These are phyloP conservation scores for Ctenopoma kingsleyae DNA, from an alignment of 2,797 vertebrate genomes.

Conservation along the genomic window DNA sequence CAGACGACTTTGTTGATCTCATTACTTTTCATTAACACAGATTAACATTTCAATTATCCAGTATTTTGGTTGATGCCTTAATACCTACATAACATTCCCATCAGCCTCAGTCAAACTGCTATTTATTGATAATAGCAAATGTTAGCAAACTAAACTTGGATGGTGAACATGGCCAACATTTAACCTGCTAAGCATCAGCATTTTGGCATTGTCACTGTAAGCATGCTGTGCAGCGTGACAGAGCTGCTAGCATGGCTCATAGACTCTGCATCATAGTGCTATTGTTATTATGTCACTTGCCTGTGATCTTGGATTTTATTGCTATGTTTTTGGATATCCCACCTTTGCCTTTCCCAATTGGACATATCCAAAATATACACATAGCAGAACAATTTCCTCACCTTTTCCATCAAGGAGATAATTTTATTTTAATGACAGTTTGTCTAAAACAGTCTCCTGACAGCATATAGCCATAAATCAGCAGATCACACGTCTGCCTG, in stretches of 20 bases:
- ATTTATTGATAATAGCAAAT: not conserved
- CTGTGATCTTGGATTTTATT: conserved; percentile 2
- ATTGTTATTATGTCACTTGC: not conserved
- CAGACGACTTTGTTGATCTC: not conserved
- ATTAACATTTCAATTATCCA: not conserved
- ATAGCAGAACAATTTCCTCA: conserved; percentile 75
- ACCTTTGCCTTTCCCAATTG: conserved; percentile 46
- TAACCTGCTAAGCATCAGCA: not conserved
- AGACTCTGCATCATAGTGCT: not conserved
- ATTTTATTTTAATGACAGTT: conserved; percentile 97
- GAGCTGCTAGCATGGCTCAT: not conserved
- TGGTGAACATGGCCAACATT: not conserved
- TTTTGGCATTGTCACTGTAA: not conserved
- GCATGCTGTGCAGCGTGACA: not conserved
- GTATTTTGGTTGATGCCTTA: not conserved
- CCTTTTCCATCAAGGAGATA: conserved; percentile 89
- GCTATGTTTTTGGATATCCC: not conserved
- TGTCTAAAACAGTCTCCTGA: conserved; percentile 89
- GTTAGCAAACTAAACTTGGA: not conserved
- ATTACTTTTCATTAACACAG: not conserved
- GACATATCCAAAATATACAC: conserved; percentile 57
- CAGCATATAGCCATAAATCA: conserved; percentile 92
- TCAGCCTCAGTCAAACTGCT: not conserved
- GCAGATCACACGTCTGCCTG: conserved; percentile 89
- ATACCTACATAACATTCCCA: not conserved